Evolutionary conservation across 2,888 invertebrate species (phyloP).

Genomic region (Apoderus coryli): DNA sequence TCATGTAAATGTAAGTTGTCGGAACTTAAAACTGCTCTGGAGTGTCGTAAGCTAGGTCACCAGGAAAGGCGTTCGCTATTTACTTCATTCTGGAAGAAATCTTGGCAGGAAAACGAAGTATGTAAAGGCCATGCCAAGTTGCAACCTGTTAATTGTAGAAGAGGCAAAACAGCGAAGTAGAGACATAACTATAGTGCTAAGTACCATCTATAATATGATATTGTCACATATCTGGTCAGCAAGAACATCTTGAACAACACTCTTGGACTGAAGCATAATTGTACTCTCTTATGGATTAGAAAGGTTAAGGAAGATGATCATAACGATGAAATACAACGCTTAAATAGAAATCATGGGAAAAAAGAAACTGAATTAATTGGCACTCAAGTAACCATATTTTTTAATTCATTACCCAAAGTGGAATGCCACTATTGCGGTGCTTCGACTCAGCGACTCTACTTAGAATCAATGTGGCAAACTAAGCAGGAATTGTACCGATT

Average conservation of each 20-base stretch:
- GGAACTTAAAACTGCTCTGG: conserved; percentile 5
- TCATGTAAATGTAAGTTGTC: conserved; percentile 6
- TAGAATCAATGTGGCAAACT: conserved; percentile 8
- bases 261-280: conserved; percentile 6
- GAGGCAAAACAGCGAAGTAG: conserved; percentile 4
- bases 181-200: conserved; percentile 4
- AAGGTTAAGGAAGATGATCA: neutral
- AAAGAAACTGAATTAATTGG: conserved; percentile 2
- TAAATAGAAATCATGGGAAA: conserved; percentile 1
- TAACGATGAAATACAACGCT: neutral
- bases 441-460: conserved; percentile 4
- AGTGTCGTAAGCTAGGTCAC: conserved; percentile 7
- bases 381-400: conserved; percentile 3
- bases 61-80: conserved; percentile 6
- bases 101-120: conserved; percentile 4
- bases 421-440: conserved; percentile 4
- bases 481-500: conserved; percentile 7
- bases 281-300: conserved; percentile 6
- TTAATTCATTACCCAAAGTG: conserved; percentile 3
- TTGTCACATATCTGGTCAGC: conserved; percentile 4
- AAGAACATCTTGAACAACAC: conserved; percentile 8
- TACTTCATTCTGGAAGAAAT: conserved; percentile 8
- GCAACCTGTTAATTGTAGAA: conserved; percentile 6
- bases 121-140: conserved; percentile 3
- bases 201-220: conserved; percentile 5